Conservation (phyloP, 2,113 vertebrate species). For the Sylvicapra grimmia region DNA sequence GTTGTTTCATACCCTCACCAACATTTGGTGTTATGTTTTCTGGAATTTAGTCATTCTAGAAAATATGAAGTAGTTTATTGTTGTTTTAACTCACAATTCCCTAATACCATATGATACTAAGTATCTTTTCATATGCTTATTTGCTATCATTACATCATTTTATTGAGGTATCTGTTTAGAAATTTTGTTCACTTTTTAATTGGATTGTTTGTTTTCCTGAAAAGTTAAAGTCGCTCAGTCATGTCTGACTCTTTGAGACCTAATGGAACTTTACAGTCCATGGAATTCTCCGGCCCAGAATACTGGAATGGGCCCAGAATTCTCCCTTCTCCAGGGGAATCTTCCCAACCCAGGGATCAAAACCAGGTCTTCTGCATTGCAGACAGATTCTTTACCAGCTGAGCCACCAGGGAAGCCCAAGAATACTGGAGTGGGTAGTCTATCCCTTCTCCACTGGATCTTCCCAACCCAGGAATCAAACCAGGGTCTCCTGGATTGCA, state of each 20-base stretch:
- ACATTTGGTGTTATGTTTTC: not conserved
- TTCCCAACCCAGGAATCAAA: not conserved
- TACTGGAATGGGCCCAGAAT: not conserved
- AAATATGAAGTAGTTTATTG: not conserved
- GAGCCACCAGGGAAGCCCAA: not conserved
- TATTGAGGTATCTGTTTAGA: not conserved
- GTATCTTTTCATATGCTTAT: not conserved
- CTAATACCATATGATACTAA: not conserved
- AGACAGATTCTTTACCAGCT: not conserved
- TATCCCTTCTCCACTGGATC: not conserved
- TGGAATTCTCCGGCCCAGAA: not conserved
- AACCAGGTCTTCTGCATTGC: accelerated
- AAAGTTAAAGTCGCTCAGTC: not conserved
- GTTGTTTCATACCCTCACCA: not conserved
- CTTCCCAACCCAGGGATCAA: not conserved
- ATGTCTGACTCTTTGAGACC: not conserved
- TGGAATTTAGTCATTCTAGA: not conserved
- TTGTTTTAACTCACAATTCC: not conserved
- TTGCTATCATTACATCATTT: not conserved
- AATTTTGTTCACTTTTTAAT: not conserved
- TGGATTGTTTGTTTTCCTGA: not conserved
- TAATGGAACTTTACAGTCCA: not conserved
- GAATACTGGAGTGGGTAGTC: not conserved
- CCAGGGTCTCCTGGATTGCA: not conserved
- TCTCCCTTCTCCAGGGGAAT: not conserved